phyloP scores from a whole-genome alignment of 2,888 invertebrate genomes.

The Diarsia mendica region DNA sequence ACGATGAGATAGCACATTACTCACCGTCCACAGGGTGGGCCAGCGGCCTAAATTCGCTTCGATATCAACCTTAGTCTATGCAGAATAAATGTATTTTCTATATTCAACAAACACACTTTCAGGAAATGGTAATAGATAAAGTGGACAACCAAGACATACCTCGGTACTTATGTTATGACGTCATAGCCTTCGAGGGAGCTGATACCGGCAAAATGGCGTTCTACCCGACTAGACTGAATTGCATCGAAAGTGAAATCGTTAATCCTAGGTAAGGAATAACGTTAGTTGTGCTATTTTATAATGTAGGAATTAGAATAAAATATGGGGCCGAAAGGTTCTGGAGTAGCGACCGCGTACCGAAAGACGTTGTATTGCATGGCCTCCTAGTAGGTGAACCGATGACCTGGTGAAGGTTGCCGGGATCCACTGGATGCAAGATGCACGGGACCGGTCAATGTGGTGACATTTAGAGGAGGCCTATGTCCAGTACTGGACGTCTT shows the following conservation, averaged over 20 bases:
- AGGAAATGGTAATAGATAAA: constrained; percentile 99
- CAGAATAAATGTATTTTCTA: neutral
- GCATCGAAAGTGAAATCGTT: constrained; percentile 94
- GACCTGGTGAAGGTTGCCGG: no score
- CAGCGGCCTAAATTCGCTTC: neutral
- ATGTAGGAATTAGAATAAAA: neutral
- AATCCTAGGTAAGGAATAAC: constrained; percentile 87
- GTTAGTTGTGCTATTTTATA: neutral
- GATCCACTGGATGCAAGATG: no score
- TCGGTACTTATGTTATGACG: constrained; percentile 98
- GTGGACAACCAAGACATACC: constrained; percentile 94
- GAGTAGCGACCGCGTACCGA: no score
- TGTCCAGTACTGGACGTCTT: no score
- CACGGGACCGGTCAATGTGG: no score
- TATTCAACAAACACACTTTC: constrained; percentile 67
- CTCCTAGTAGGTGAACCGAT: no score
- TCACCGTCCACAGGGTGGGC: no score
- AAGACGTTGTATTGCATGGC: no score
- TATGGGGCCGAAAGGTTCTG: no score
- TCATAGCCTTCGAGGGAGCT: constrained; percentile 95
- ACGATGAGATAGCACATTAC: no score
- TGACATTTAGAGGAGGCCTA: no score
- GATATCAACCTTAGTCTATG: no score
- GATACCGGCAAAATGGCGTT: constrained; percentile 95
- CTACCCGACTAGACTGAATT: constrained; percentile 93